A percentile compares a stretch with the other conserved stretches of the same genome.
phyloP scores from a whole-genome alignment of 2,113 vertebrate species.

The Zosterops borbonicus region DNA sequence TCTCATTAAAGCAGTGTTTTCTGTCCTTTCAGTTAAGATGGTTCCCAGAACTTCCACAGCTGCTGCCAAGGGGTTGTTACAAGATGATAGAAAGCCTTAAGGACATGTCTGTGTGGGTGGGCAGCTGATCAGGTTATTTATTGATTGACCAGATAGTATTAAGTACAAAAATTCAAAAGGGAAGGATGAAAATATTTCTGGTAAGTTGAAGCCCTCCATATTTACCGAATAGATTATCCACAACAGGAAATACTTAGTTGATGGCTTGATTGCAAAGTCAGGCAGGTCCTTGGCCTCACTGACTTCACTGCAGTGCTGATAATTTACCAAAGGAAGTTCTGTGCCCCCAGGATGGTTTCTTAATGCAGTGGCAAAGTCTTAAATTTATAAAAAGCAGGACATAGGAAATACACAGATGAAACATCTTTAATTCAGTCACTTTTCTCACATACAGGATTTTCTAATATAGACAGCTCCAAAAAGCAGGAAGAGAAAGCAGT shows the following conservation, averaged over 20 bases:
- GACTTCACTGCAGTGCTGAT: background rate
- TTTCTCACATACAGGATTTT: background rate
- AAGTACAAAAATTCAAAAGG: conserved; percentile 5
- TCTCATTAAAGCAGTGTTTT: background rate
- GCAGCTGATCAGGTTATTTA: conserved; percentile 29
- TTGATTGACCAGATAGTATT: conserved; percentile 20
- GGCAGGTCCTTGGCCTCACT: background rate
- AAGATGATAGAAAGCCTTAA: conserved; percentile 18
- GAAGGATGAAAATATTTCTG: conserved; percentile 31
- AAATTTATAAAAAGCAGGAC: background rate
- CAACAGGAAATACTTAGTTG: conserved; percentile 38
- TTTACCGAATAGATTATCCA: background rate
- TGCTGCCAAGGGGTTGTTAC: conserved; percentile 26
- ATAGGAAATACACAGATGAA: background rate
- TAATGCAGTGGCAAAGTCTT: conserved; percentile 16
- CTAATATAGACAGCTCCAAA: background rate
- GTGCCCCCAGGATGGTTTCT: background rate
- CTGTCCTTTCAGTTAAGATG: background rate
- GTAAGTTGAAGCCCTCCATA: conserved; percentile 7
- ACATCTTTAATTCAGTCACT: background rate
- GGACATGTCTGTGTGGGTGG: background rate
- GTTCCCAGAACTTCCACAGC: conserved; percentile 45
- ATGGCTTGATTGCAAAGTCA: conserved; percentile 24
- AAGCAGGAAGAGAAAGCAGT: background rate
- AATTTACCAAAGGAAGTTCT: conserved; percentile 22